These are phyloP conservation scores for Craterocephalus amniculus DNA, from an alignment of 2,797 vertebrate genomes.

Conservation along the genomic window DNA sequence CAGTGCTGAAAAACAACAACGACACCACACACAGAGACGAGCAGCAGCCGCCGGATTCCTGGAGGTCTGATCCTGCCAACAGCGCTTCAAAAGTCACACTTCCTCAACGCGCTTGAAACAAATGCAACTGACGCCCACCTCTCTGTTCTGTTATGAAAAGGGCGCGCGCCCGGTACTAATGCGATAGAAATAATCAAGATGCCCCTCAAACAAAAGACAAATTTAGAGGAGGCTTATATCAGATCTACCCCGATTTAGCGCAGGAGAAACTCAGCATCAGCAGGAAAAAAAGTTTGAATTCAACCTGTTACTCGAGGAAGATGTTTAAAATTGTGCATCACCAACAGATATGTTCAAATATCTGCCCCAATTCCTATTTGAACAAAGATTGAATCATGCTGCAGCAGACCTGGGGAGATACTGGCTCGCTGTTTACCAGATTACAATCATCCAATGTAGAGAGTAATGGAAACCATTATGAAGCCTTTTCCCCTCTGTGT, in stretches of 20 bases:
- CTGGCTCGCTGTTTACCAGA: conserved; percentile 14
- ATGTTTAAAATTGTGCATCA: neutral
- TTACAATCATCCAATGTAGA: conserved; percentile 1
- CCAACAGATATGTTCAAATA: too few relatives aligned
- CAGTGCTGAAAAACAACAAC: conserved; percentile 70
- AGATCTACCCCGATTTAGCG: neutral
- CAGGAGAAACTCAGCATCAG: neutral
- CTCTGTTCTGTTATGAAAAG: neutral
- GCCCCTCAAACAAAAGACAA: neutral
- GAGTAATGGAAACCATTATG: neutral
- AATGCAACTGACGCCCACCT: conserved; percentile 29
- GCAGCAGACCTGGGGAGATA: conserved; percentile 5
- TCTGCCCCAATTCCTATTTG: conserved; percentile 29
- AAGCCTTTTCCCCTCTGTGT: too few relatives aligned
- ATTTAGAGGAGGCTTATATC: neutral
- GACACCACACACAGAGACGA: conserved; percentile 6
- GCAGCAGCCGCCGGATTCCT: conserved; percentile 51
- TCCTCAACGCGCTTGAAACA: conserved; percentile 15
- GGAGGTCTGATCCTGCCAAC: conserved; percentile 40
- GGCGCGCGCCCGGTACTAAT: conserved; percentile 7
- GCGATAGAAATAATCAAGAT: neutral
- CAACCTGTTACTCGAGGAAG: conserved; percentile 59
- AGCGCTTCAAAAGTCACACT: conserved; percentile 49
- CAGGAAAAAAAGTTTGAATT: conserved; percentile 32
- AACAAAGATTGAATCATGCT: conserved; percentile 29